phyloP scores from a whole-genome alignment of 2,113 vertebrate species.

The Morone chrysops region DNA sequence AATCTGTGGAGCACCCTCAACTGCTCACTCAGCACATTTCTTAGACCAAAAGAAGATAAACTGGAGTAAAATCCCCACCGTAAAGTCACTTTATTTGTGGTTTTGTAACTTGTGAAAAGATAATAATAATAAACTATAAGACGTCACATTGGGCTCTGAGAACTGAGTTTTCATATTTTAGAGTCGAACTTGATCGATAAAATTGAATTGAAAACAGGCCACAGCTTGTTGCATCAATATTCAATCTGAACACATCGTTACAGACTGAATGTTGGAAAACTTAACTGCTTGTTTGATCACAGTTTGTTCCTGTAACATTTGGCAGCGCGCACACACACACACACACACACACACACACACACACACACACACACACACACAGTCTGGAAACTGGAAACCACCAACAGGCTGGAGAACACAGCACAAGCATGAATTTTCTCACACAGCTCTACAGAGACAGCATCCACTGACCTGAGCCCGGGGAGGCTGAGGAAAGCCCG shows the following conservation, averaged over 20 bases:
- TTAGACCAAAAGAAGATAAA: no score
- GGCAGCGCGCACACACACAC: background rate
- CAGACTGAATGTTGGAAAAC: no score
- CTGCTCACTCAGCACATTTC: no score
- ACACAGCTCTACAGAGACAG: background rate
- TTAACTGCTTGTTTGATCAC: background rate
- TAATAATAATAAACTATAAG: no score
- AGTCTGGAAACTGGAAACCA: constrained; percentile 16
- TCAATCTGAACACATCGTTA: no score
- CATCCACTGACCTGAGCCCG: constrained; percentile 66
- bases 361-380: background rate
- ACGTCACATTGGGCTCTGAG: no score
- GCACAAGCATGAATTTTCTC: constrained; percentile 14
- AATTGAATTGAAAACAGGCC: background rate
- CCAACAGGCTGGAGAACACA: background rate
- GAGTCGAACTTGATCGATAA: background rate
- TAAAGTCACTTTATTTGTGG: no score
- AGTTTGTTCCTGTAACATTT: background rate
- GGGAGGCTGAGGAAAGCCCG: constrained; percentile 15
- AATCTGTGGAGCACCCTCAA: no score
- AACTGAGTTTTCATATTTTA: background rate
- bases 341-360: background rate
- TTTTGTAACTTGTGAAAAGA: no score
- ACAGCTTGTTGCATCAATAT: no score
- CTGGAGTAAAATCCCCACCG: no score